Base-by-base conservation (phyloP, 23 tunicate genomes). In the Halocynthia aurantium region DNA sequence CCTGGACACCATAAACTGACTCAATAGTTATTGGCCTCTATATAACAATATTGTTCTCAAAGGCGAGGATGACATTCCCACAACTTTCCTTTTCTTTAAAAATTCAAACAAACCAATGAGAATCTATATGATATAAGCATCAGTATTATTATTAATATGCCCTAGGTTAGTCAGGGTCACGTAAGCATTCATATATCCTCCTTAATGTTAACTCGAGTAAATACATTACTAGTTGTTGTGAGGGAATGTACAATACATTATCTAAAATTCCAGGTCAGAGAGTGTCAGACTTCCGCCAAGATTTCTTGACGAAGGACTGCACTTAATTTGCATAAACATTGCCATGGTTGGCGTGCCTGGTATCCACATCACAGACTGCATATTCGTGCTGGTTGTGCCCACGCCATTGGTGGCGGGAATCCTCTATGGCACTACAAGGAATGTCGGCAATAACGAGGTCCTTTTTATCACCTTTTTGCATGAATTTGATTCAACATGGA, bases 331-430 rank as follows among this genome's bases (percentile, higher is more conserved):
- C 69, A 52, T 84, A 31, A 89, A 89, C 52, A 85, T 89, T 8
- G 96, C 88, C 9, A 89, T 89, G 96, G 52, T 74, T 10, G 75
- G 82, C 49, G 88, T 84, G 17, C 62, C 22, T 31, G 88, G 85
- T 10, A 69, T 89, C 60, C 54, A 72, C 62, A 8, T 85, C 10
- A 50, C 96, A 8, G 96, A 89, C 58, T 89, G 96, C 74, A 72
- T 89, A 31, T 84, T 75, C 52, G 11, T 89, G 10, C 31, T 80
- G 7, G 77, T 84, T 55, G 68, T 70, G 70, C 76, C 76, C 5
- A 84, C 96, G 4, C 96, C 96, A 5, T 21, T 89, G 7, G 82
- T 89, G 10, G 85, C 96, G 19, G 85, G 88, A 8, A 78, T 89
- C 7, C 22, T 50, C 5, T 73, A 73, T 44, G 96, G 96, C 10